phyloP scores from a whole-genome alignment of 2,888 invertebrate genomes.

The Andrena camellia region DNA sequence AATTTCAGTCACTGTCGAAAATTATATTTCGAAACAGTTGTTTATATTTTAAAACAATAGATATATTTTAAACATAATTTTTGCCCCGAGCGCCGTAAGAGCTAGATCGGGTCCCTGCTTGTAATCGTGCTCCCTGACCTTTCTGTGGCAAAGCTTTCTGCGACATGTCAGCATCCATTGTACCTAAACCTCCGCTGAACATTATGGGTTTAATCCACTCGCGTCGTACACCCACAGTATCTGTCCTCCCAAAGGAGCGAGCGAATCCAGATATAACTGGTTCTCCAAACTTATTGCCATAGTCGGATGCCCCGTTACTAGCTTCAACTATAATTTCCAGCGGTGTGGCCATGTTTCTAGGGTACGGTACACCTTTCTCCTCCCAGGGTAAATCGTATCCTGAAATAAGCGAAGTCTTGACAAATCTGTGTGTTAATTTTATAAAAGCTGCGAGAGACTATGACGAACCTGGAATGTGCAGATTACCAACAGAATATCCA shows the following conservation, averaged over 20 bases:
- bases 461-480: constrained; percentile 92
- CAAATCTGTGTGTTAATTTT: background rate
- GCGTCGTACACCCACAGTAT: constrained; percentile 89
- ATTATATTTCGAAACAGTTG: no score
- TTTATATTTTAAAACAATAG: no score
- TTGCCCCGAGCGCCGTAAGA: no score
- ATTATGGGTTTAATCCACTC: constrained; percentile 99
- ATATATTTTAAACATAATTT: no score
- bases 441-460: background rate
- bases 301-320: constrained; percentile 99
- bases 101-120: no score
- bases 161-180: constrained; percentile 93
- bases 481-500: constrained; percentile 97
- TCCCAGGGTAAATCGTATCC: constrained; percentile 96
- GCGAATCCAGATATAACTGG: constrained; percentile 97
- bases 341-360: constrained; percentile 95
- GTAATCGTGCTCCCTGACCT: constrained; percentile 85
- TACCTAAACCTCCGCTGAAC: constrained; percentile 98
- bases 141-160: constrained; percentile 91
- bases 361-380: constrained; percentile 89
- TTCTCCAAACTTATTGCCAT: constrained; percentile 99
- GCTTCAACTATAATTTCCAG: constrained; percentile 97
- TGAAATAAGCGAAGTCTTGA: constrained; percentile 77
- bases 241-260: constrained; percentile 93
- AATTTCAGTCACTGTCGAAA: no score